phyloP scores from a whole-genome alignment of 1,140 invertebrate species.

The Zaprionus davidi region DNA sequence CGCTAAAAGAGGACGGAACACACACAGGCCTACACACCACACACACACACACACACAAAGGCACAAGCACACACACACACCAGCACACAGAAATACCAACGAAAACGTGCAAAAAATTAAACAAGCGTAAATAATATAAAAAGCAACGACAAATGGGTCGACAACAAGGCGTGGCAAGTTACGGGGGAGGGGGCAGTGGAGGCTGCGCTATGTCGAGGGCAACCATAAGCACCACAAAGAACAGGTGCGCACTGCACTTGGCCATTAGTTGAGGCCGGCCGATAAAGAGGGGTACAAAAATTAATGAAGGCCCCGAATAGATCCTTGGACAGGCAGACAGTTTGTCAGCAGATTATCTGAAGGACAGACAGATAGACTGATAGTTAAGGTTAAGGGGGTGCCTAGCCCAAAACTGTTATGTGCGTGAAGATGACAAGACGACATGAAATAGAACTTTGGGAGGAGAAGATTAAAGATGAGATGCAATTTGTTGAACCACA shows the following conservation, averaged over 20 bases:
- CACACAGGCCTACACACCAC: background rate
- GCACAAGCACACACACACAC: background rate
- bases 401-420: background rate
- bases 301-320: background rate
- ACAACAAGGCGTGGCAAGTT: slow-evolving; percentile 12
- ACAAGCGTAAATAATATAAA: slow-evolving; percentile 72
- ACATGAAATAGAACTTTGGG: background rate
- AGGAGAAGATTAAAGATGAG: background rate
- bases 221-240: slow-evolving; percentile 3
- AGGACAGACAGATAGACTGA: background rate
- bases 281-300: slow-evolving; percentile 5
- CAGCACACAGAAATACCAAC: slow-evolving; percentile 13
- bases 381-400: background rate
- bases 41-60: background rate
- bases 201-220: background rate
- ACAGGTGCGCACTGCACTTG: slow-evolving; percentile 11
- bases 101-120: slow-evolving; percentile 58
- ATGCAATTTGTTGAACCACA: background rate
- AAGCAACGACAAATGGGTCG: slow-evolving; percentile 57
- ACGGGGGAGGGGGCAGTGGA: background rate
- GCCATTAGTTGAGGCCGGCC: background rate
- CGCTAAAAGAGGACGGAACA: slow-evolving; percentile 40
- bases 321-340: background rate
- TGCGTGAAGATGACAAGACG: background rate
- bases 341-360: slow-evolving; percentile 5